Evolutionary conservation across 2,113 vertebrate species (phyloP), one percentile per base, ranked within the genome.

Genomic region (Phrynosoma platyrhinos): DNA sequence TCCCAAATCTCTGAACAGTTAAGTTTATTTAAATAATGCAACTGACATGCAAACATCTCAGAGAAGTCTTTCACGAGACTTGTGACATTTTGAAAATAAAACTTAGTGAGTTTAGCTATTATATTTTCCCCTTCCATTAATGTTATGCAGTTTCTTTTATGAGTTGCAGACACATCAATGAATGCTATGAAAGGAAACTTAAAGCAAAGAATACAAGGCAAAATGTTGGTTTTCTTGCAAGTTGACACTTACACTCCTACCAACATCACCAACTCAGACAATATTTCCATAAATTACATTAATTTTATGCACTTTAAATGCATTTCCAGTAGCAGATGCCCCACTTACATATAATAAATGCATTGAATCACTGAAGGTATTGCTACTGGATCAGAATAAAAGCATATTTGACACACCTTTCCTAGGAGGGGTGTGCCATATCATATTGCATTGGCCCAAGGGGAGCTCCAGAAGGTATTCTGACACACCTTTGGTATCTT

Each of bases 21-120:
- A 90, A 85, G 77, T 30, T 94, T 92, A 88, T 88, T 94, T 94
- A 89, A 93, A 79, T 75, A 89, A 8, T 91, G 77, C 32, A 94
- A 80, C 88, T 72, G 88, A 94, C 86, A 94, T 88, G 71, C 82
- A 27, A 94, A 91, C 78, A 87, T 93, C 91, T 78, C 86, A 69
- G 82, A 88, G 90, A 95, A 95, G 94, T 89, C 84, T 0, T 13
- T 72, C 89, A 77, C 66, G 88, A 89, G 74, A 7, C 8, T 90
- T 91, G 87, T 84, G 83, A 52, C 88, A 91, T 75, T 95, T 85
- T 87, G 55, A 92, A 92, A 87, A 87, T 84, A 92, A 91, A 86
- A 62, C 69, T 10, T 0, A 0, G 79, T 86, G 64, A 87, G 88
- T 71, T 86, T 84, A 94, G 94, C 91, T 89, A 92, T 88, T 89